phyloP scores from a whole-genome alignment of 92 coral and sea anemone species.

The Parazoanthus darwini region DNA sequence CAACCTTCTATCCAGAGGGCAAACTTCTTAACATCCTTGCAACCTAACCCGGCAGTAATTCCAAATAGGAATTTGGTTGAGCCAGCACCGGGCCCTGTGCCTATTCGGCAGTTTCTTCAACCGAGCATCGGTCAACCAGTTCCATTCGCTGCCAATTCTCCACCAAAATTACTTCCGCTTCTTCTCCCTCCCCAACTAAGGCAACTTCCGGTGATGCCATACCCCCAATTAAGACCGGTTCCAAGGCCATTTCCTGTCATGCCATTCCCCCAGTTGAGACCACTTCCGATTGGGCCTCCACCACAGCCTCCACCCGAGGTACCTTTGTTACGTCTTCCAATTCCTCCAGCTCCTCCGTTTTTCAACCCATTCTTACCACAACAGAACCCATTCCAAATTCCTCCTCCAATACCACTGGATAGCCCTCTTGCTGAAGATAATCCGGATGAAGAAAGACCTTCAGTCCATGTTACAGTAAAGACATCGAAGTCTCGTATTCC shows the following conservation, averaged over 20 bases:
- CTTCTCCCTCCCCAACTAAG: slow-evolving; percentile 38
- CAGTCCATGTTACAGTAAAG: slow-evolving; percentile 90
- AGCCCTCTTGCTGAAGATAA: slow-evolving; percentile 24
- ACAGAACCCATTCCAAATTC: slow-evolving; percentile 34
- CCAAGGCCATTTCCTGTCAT: slow-evolving; percentile 32
- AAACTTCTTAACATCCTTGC: neutral
- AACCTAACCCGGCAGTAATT: neutral
- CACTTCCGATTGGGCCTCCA: slow-evolving; percentile 35
- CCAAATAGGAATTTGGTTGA: slow-evolving; percentile 19
- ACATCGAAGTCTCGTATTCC: slow-evolving; percentile 95
- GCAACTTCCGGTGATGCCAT: slow-evolving; percentile 24
- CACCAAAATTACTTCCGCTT: slow-evolving; percentile 43
- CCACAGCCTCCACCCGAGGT: slow-evolving; percentile 35
- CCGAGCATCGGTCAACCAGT: slow-evolving; percentile 8
- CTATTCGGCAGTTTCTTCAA: neutral
- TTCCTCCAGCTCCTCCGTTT: slow-evolving; percentile 37
- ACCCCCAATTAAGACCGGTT: slow-evolving; percentile 29
- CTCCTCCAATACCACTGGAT: slow-evolving; percentile 19
- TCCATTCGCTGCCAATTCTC: slow-evolving; percentile 45
- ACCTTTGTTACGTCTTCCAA: slow-evolving; percentile 31
- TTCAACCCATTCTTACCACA: slow-evolving; percentile 36
- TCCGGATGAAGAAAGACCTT: slow-evolving; percentile 78
- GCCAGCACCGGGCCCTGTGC: neutral
- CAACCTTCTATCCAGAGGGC: slow-evolving; percentile 9
- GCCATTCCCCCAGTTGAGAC: slow-evolving; percentile 32